Base-by-base conservation (phyloP, 2,888 invertebrate species). In the Cosmia pyralina region DNA sequence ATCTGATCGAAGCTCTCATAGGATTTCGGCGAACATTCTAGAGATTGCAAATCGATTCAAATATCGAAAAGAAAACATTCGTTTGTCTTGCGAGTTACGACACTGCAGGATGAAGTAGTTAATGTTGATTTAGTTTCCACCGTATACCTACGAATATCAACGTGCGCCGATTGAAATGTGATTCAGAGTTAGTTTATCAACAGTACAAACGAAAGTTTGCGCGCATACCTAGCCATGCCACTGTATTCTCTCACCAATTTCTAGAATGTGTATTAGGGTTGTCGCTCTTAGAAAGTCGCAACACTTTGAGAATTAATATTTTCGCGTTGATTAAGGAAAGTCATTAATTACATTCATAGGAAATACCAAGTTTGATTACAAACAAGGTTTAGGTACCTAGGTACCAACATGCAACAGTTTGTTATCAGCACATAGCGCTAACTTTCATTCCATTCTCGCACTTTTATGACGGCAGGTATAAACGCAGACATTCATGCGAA, bases 281-380 rank as follows among this genome's bases (percentile, higher is more conserved):
- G 85, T 59, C 83, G 53, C 85, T 59, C n/a, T 83, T 87, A 83
- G 85, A 85, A 85, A 85, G 87, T 85, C 19, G 22, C 38, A 53
- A 65, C 19, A 22, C 19, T 68, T 55, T 62, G 2, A 72, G 17
- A 48, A 19, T 57, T 15, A 38, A 41, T 44, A 79, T 64, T 52
- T 64, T 34, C 28, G 6, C 44, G 19, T 48, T 15, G n/a, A 63
- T 41, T 57, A 46, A 19, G 41, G 22, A 53, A 71, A 65, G 34
- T 64, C 52, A 62, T 38, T 58, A 50, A 62, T 38, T 58, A 50
- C 68, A 58, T 58, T 38, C 52, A 41, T 53, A 22, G 58, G 48
- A 71, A 77, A 68, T 38, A 65, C 48, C 38, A 50, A 48, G 38
- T 44, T 50, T 38, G 53, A 69, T 57, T 68, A 75, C 34, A 69